Base-by-base conservation (phyloP, 2,888 invertebrate species). In the Acanthococcus lagerstroemiae region DNA sequence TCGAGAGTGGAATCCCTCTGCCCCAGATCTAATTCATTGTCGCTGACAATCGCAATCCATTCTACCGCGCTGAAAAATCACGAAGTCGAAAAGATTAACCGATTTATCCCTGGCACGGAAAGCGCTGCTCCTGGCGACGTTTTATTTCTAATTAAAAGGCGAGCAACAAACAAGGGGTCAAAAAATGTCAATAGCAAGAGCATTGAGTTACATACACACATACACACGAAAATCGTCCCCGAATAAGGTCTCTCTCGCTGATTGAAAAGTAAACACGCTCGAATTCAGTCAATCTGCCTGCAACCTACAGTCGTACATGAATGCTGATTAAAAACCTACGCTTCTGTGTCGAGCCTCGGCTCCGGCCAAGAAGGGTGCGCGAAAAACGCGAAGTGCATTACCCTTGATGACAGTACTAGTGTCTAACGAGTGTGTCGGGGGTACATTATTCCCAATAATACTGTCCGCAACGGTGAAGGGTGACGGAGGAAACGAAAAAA, bases 81-180 rank as follows among this genome's bases (percentile, higher is more conserved):
- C 37, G 5, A 52, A 52, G 52, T 45, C 15, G 46, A 45, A 45
- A 9, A 15, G 21, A 52, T 52, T 24, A 52, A 24, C 22, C 52
- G 37, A 37, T 37, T 37, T 37, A 37, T n/a, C 12, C 12, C 37
- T 15, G 12, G 52, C 24, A 22, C 21, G 6, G 24, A 52, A 22
- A 21, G 24, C 15, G 24, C 52, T 52, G 24, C 52, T 52, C 24
- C 52, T 19, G 22, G 48, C 17, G 22, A 19, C 22, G 19, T 52
- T 52, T 52, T 52, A 52, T 52, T 52, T 52, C 52, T 52, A 52
- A 52, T 52, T 52, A 52, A 52, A 52, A 52, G 52, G 22, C 52
- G 52, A 52, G 24, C 24, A 22, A 37, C 52, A 24, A 48, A 37
- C n/a, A 19, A 52, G 22, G 52, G 52, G 52, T 52, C 52, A 22